Evolutionary conservation across 2,797 vertebrate species (phyloP).

Genomic region (Rhadinocentrus ornatus): DNA sequence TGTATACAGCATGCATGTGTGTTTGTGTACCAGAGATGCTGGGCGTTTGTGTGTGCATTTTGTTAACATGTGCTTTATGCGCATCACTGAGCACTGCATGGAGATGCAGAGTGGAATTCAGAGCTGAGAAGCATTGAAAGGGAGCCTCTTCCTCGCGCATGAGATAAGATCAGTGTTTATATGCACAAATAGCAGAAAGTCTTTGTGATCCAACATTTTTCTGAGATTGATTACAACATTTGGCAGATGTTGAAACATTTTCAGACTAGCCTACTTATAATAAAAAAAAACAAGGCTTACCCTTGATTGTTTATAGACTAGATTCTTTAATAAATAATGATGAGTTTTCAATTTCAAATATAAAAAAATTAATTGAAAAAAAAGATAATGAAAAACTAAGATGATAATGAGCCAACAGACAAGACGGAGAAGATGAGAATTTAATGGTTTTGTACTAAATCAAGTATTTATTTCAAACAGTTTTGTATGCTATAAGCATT

Average conservation of each 20-base stretch:
- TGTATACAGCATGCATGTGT: conserved; percentile 23
- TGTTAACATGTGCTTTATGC: conserved; percentile 22
- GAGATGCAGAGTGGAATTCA: conserved; percentile 69
- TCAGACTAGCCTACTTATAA: not conserved
- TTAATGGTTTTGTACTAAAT: not conserved
- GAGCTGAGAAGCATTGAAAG: conserved; percentile 58
- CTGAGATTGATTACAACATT: conserved; percentile 14
- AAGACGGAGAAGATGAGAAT: not conserved
- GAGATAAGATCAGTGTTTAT: conserved; percentile 78
- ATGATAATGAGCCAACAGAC: not conserved
- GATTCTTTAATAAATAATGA: not conserved
- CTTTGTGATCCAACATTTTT: conserved; percentile 24
- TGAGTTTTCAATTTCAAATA: not conserved
- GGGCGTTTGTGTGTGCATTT: conserved; percentile 21
- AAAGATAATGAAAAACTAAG: not conserved
- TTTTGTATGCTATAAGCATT: too few relatives aligned
- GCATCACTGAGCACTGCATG: conserved; percentile 60
- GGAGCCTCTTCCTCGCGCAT: conserved; percentile 66
- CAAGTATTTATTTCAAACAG: not conserved
- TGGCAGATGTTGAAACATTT: conserved; percentile 2
- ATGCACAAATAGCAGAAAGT: conserved; percentile 62
- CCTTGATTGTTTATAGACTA: not conserved
- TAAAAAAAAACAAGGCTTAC: not conserved
- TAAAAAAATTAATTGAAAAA: not conserved
- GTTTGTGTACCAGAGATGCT: conserved; percentile 22